phyloP scores from a whole-genome alignment of 2,888 invertebrate genomes.

The Kryphioiulus occultus region DNA sequence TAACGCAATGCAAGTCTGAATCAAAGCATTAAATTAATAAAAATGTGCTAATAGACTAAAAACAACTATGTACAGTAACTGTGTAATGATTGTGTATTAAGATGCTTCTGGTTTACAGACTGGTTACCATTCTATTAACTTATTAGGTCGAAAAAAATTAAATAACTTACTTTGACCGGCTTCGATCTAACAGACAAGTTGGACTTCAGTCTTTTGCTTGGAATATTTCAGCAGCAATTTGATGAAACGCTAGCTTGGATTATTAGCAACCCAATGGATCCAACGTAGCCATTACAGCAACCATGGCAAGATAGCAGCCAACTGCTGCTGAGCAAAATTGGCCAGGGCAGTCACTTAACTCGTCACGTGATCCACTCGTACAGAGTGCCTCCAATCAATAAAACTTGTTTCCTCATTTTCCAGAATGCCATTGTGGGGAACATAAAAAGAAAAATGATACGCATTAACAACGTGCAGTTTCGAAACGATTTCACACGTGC shows the following conservation, averaged over 20 bases:
- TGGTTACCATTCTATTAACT: no score
- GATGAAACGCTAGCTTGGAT: not conserved
- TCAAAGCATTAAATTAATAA: no score
- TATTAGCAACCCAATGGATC: not conserved
- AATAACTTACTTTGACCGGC: not conserved
- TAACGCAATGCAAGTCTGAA: not conserved
- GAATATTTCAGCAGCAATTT: not conserved
- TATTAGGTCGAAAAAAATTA: not conserved
- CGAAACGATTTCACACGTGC: not conserved
- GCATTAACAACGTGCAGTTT: not conserved
- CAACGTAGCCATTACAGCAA: not conserved
- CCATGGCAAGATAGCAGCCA: constrained; percentile 22
- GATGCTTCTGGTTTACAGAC: no score
- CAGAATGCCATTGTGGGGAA: not conserved
- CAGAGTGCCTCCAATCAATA: constrained; percentile 26
- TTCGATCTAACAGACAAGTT: not conserved
- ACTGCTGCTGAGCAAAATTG: not conserved
- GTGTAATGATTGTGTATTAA: no score
- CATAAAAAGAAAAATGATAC: not conserved
- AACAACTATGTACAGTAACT: no score
- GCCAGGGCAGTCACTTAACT: constrained; percentile 31
- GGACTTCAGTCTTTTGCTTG: not conserved
- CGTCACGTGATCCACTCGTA: constrained; percentile 10
- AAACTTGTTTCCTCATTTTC: not conserved
- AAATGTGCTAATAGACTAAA: no score